These are phyloP conservation scores for Dryoscopus gambensis DNA, from an alignment of 2,113 vertebrate species.

Conservation along the genomic window DNA sequence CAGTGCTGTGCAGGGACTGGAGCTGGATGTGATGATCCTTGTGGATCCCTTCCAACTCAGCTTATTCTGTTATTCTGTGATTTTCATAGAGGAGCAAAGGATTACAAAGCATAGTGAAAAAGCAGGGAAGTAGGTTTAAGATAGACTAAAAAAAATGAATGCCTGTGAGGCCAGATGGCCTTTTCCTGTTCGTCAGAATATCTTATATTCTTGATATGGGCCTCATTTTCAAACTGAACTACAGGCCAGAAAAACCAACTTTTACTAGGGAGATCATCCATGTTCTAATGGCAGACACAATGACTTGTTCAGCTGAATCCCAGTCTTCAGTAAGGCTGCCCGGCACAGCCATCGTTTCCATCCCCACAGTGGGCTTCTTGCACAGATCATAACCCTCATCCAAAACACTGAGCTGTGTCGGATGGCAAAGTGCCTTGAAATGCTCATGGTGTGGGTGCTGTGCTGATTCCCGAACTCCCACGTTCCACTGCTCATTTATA, in stretches of 20 bases:
- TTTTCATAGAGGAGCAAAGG: neutral
- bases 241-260: neutral
- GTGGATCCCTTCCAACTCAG: neutral
- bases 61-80: neutral
- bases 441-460: neutral
- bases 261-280: neutral
- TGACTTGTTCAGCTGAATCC: neutral
- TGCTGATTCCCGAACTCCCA: neutral
- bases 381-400: neutral
- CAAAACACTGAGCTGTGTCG: neutral
- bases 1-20: neutral
- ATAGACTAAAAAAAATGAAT: neutral
- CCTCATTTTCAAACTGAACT: neutral
- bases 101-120: neutral
- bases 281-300: neutral
- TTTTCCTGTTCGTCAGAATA: neutral
- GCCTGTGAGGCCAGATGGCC: neutral
- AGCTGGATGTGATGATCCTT: neutral
- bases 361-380: neutral
- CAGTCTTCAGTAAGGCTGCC: neutral
- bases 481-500: slow-evolving; percentile 16
- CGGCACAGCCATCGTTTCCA: neutral
- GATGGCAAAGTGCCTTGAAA: neutral
- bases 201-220: neutral
- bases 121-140: neutral